phyloP scores from a whole-genome alignment of 2,797 vertebrate species.

The Gobio occitaniae region DNA sequence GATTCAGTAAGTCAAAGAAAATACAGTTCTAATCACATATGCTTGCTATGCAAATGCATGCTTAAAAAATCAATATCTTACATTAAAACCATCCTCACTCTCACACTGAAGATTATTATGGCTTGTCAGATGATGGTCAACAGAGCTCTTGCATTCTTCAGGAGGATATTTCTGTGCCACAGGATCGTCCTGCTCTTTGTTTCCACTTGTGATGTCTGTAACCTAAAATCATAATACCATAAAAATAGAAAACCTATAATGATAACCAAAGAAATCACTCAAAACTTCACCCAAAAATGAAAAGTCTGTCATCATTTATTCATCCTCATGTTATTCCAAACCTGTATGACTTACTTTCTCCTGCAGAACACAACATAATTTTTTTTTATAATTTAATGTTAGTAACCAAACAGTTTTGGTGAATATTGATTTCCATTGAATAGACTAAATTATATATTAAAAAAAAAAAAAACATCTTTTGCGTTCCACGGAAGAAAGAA shows the following conservation, averaged over 20 bases:
- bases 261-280: background rate
- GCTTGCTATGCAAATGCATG: background rate
- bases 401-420: no score
- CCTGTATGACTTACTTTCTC: background rate
- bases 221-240: constrained; percentile 75
- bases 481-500: background rate
- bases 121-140: constrained; percentile 79
- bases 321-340: background rate
- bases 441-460: no score
- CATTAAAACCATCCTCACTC: constrained; percentile 26
- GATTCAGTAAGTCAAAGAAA: background rate
- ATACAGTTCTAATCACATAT: constrained; percentile 1
- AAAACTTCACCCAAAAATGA: background rate
- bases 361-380: background rate
- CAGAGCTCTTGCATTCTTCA: constrained; percentile 84
- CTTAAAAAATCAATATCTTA: constrained; percentile 10
- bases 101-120: constrained; percentile 46
- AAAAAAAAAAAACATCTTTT: background rate
- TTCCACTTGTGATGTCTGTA: constrained; percentile 81
- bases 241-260: background rate
- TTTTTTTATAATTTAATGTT: background rate
- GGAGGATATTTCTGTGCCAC: constrained; percentile 73
- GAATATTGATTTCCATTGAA: no score
- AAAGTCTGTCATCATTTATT: background rate
- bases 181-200: constrained; percentile 71